Conservation (phyloP, 2,888 invertebrate genomes). For the Drosophila sordidapex region DNA sequence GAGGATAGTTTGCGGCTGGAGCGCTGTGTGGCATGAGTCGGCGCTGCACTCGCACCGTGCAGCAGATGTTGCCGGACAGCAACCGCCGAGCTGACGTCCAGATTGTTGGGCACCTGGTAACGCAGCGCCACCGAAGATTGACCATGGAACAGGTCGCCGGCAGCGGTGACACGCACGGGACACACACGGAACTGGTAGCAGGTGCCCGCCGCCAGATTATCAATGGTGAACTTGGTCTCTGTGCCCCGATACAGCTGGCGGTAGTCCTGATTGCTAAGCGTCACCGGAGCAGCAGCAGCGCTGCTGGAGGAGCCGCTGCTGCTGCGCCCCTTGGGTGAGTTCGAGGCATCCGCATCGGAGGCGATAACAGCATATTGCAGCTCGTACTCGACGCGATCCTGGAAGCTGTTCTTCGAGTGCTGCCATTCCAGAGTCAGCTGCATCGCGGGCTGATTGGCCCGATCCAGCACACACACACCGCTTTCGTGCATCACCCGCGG, state of each 20-base stretch:
- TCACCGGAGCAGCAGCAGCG: constrained; percentile 42
- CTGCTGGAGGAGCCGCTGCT: constrained; percentile 29
- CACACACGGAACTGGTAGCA: constrained; percentile 92
- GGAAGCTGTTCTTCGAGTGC: constrained; percentile 86
- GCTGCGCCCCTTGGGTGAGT: constrained; percentile 54
- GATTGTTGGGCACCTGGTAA: constrained; percentile 82
- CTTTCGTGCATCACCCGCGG: constrained; percentile 87
- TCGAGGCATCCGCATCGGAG: constrained; percentile 41
- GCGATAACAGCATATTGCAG: constrained; percentile 88
- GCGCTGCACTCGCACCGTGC: constrained; percentile 48
- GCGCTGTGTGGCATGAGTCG: constrained; percentile 72
- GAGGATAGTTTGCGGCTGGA: constrained; percentile 77
- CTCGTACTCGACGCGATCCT: constrained; percentile 90
- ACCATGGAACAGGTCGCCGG: constrained; percentile 87
- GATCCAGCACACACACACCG: constrained; percentile 80
- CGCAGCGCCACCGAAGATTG: constrained; percentile 89
- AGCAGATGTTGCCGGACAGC: constrained; percentile 61
- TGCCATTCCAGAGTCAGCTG: constrained; percentile 88
- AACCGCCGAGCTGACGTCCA: constrained; percentile 66
- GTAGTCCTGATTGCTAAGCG: constrained; percentile 65
- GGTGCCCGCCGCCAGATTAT: constrained; percentile 90
- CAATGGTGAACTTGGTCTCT: constrained; percentile 87
- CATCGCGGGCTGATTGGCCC: constrained; percentile 85
- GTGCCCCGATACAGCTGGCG: constrained; percentile 89
- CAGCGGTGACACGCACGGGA: constrained; percentile 88